Percentiles rank a stretch among this genome's conserved stretches.
These are phyloP conservation scores for Araneus ventricosus DNA, from an alignment of 1,140 invertebrate species.

Conservation along the genomic window DNA sequence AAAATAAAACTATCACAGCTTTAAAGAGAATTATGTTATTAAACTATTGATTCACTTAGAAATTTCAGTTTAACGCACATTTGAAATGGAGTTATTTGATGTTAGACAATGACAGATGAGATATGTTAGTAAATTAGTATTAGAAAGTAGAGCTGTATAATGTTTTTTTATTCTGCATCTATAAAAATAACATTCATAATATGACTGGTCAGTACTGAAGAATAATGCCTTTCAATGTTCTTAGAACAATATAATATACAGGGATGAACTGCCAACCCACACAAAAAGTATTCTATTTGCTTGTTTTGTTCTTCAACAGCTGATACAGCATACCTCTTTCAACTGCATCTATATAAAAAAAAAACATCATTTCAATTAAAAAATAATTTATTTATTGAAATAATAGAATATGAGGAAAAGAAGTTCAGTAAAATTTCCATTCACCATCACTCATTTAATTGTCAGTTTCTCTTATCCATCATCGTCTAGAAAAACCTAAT, in stretches of 20 bases:
- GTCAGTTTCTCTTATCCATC: no score
- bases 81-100: not conserved
- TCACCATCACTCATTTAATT: no score
- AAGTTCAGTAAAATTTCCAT: no score
- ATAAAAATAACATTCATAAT: conserved; percentile 72
- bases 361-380: no score
- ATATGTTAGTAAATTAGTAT: conserved; percentile 10
- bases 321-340: conserved; percentile 71
- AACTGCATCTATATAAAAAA: conserved; percentile 11
- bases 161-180: conserved; percentile 67
- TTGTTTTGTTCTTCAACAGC: conserved; percentile 69
- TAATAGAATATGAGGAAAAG: no score
- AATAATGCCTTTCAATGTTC: conserved; percentile 45
- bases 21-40: not conserved
- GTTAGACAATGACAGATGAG: not conserved
- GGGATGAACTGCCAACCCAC: not conserved
- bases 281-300: conserved; percentile 51
- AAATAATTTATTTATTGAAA: no score
- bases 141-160: conserved; percentile 4
- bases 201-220: conserved; percentile 70
- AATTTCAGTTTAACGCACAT: not conserved
- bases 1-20: conserved; percentile 1
- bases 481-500: no score
- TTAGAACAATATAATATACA: conserved; percentile 46
- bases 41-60: not conserved